A percentile compares a stretch with the other conserved stretches of the same genome.
Conservation (phyloP, 2,888 invertebrate genomes). For the Thyatira batis region DNA sequence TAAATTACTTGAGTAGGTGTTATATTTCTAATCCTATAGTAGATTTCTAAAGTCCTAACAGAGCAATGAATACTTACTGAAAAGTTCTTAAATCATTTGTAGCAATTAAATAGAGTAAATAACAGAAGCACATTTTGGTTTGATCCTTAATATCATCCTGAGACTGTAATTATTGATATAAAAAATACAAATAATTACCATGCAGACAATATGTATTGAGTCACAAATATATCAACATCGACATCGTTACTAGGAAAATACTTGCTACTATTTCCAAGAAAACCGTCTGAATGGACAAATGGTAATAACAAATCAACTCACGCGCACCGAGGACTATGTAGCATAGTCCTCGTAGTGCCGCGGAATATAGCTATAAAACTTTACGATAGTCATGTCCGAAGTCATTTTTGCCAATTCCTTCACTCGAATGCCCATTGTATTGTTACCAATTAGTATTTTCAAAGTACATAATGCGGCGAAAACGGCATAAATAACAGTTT, state of each 20-base stretch:
- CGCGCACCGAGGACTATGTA: slow-evolving; percentile 13
- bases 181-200: not conserved
- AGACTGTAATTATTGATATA: too few species aligned
- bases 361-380: slow-evolving; percentile 28
- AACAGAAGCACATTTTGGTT: too few species aligned
- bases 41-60: too few species aligned
- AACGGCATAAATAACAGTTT: slow-evolving; percentile 59
- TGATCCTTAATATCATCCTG: too few species aligned
- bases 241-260: not conserved
- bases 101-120: too few species aligned
- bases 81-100: too few species aligned
- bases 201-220: not conserved
- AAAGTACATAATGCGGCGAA: slow-evolving; percentile 46
- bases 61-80: too few species aligned
- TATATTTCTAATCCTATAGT: too few species aligned
- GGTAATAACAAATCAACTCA: slow-evolving; percentile 3
- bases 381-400: slow-evolving; percentile 8
- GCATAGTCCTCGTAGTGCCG: slow-evolving; percentile 9
- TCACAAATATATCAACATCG: not conserved
- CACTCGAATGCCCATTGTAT: slow-evolving; percentile 29
- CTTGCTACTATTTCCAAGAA: slow-evolving; percentile 1
- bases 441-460: slow-evolving; percentile 59
- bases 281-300: not conserved
- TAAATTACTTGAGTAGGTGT: too few species aligned
- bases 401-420: slow-evolving; percentile 15